These are phyloP conservation scores for Coluber constrictor DNA, from an alignment of 2,797 vertebrate species.

Conservation along the genomic window DNA sequence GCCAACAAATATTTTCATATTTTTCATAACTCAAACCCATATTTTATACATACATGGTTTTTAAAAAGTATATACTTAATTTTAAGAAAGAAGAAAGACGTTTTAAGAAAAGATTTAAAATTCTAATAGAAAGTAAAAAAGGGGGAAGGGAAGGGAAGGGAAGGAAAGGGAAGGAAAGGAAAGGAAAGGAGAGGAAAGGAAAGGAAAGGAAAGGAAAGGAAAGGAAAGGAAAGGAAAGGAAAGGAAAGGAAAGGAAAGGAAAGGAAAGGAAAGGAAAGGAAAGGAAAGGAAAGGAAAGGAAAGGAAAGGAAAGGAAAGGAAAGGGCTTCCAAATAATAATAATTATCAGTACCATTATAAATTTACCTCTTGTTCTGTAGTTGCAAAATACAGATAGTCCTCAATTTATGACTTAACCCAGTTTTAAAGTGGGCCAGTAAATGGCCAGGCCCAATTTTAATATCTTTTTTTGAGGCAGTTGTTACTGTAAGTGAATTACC, in stretches of 20 bases:
- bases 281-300: no score
- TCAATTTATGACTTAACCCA: not conserved
- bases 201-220: no score
- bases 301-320: no score
- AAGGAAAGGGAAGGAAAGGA: no score
- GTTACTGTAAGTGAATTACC: not conserved
- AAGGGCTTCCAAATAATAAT: not conserved
- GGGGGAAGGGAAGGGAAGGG: no score
- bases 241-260: no score
- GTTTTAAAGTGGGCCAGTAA: not conserved
- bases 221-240: no score
- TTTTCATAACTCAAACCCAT: not conserved
- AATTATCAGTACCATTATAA: not conserved
- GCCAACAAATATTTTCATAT: not conserved
- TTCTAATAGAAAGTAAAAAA: not conserved
- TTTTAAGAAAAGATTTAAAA: not conserved
- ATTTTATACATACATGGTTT: not conserved
- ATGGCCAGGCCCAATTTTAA: not conserved
- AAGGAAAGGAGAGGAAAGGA: no score
- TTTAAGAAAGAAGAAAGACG: no score
- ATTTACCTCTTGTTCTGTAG: not conserved
- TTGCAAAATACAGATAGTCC: not conserved
- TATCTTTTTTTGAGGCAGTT: not conserved
- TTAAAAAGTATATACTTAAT: no score
- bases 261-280: no score